Conservation (phyloP, 2,888 invertebrate species). For the Bibio marci region DNA sequence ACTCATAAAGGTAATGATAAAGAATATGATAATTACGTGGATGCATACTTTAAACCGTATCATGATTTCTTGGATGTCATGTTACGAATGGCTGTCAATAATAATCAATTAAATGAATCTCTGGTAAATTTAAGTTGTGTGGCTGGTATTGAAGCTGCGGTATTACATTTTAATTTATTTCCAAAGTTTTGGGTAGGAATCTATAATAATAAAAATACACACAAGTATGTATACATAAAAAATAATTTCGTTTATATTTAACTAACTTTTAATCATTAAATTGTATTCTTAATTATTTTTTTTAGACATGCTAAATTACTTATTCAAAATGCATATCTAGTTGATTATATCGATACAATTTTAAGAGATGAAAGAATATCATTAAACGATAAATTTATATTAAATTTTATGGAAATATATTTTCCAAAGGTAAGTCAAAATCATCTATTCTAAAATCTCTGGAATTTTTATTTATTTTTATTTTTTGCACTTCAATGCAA, state of each 20-base stretch:
- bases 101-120: slow-evolving; percentile 71
- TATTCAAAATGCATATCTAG: slow-evolving; percentile 63
- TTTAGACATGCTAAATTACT: slow-evolving; percentile 63
- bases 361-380: slow-evolving; percentile 74
- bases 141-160: slow-evolving; percentile 81
- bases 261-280: not conserved
- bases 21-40: slow-evolving; percentile 56
- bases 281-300: slow-evolving; percentile 16
- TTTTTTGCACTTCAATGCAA: not conserved
- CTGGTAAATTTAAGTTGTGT: slow-evolving; percentile 74
- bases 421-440: slow-evolving; percentile 58
- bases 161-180: slow-evolving; percentile 73
- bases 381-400: slow-evolving; percentile 66
- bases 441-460: not conserved
- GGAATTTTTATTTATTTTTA: not conserved
- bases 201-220: slow-evolving; percentile 36
- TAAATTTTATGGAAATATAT: slow-evolving; percentile 74
- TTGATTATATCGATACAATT: slow-evolving; percentile 83
- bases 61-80: slow-evolving; percentile 72
- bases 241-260: not conserved
- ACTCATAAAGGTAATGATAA: slow-evolving; percentile 44
- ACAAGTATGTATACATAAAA: slow-evolving; percentile 19
- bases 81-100: slow-evolving; percentile 77
- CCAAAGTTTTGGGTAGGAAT: slow-evolving; percentile 88
- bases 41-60: slow-evolving; percentile 70